Percentiles rank a stretch among this genome's conserved stretches.
Conservation (phyloP, 2,888 invertebrate species). For the Eristalinus sepulchralis region DNA sequence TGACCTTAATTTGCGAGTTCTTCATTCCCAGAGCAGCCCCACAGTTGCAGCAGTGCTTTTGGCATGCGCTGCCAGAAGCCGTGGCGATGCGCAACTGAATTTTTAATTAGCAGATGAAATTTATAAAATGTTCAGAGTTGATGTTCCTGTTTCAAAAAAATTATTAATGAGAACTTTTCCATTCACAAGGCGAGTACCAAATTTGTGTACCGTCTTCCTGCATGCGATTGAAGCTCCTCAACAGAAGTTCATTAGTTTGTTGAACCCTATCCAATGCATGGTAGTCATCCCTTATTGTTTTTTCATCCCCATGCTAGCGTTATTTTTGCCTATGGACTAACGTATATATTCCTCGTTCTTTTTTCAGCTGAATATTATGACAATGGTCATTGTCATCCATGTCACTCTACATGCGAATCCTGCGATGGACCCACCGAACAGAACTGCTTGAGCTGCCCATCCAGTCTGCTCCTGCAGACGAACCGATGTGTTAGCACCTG, state of each 20-base stretch:
- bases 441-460: slow-evolving; percentile 88
- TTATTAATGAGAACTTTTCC: background rate
- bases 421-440: slow-evolving; percentile 89
- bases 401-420: slow-evolving; percentile 90
- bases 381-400: slow-evolving; percentile 86
- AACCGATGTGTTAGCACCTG: slow-evolving; percentile 89
- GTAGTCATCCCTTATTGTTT: background rate
- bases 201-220: background rate
- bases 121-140: background rate
- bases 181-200: background rate
- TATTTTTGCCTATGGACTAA: slow-evolving; percentile 8
- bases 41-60: background rate
- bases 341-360: slow-evolving; percentile 30
- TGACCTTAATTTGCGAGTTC: background rate
- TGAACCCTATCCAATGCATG: background rate
- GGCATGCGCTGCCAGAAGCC: background rate
- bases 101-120: background rate
- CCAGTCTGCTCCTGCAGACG: slow-evolving; percentile 87
- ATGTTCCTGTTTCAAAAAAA: background rate
- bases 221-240: slow-evolving; percentile 25
- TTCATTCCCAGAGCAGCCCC: background rate
- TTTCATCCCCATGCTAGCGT: slow-evolving; percentile 20
- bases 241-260: background rate
- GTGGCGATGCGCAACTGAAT: background rate
- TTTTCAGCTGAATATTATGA: slow-evolving; percentile 88